Evolutionary conservation across 2,113 vertebrate species (phyloP), one percentile per base, ranked within the genome.

Genomic region (Platycercus adscitus): DNA sequence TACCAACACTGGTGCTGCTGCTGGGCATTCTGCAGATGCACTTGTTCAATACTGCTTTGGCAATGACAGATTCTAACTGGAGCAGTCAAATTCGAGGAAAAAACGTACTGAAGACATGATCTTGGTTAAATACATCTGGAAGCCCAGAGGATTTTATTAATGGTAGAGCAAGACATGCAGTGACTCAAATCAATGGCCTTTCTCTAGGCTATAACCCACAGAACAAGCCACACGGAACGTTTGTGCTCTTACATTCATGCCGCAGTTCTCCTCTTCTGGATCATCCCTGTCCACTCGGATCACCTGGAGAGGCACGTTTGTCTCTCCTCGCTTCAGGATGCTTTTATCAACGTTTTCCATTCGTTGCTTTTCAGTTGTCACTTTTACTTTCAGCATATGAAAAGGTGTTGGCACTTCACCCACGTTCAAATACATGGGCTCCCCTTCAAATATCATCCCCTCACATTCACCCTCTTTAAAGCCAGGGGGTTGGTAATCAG

Each of bases 401-500:
- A 99, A 99, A 55, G 99, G 98, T 0, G 99, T 99, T 58, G 98
- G 97, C 73, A 99, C 98, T 60, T 99, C 98, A 3, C 99, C 99
- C 97, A 99, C 97, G 23, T 98, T 98, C 77, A 99, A 98, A 70
- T 97, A 97, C 52, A 99, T 96, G 3, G 99, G 98, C 53, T 99
- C 98, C 47, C 98, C 98, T 41, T 98, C 98, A 90, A 99, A 99
- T 76, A 98, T 82, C 91, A 99, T 94, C 58, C 94, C 97, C 80
- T 97, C 96, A 1, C 96, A 97, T 15, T 97, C 97, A 4, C 98
- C 98, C 81, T 99, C 99, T 95, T 97, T 99, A 94, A 99, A 99
- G 31, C 99, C 99, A 2, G 99, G 99, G 7, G 99, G 99, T n/a
- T 99, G 99, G 97, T 99, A 99, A 94, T 99, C 98, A 26, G 94